phyloP scores from a whole-genome alignment of 2,113 vertebrate genomes.

The Salvelinus namaycush region DNA sequence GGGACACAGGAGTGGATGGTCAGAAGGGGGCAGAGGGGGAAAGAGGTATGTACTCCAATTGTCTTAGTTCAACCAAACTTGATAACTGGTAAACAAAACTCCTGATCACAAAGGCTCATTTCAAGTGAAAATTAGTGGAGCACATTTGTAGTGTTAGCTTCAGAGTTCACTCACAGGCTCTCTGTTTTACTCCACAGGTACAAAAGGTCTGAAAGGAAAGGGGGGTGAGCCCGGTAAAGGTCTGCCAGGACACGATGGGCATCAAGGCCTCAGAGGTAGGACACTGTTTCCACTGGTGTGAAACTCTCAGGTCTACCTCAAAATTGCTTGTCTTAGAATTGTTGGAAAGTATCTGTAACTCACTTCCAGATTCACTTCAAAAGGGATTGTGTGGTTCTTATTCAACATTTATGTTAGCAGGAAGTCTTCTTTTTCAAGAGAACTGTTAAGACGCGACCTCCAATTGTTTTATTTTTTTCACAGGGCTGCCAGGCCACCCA shows the following conservation, averaged over 20 bases:
- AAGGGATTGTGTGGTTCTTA: not conserved
- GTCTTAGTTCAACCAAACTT: not conserved
- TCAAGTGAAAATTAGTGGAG: too few relatives aligned
- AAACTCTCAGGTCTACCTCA: not conserved
- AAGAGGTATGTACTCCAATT: slow-evolving; percentile 48
- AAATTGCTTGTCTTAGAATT: not conserved
- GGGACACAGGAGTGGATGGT: slow-evolving; percentile 68
- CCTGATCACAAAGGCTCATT: too few relatives aligned
- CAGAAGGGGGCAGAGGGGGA: slow-evolving; percentile 63
- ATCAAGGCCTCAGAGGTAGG: slow-evolving; percentile 63
- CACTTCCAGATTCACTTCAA: not conserved
- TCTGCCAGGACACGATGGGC: slow-evolving; percentile 63
- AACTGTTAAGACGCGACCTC: not conserved
- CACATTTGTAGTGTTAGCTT: not conserved
- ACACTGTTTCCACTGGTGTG: not conserved
- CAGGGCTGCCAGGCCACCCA: slow-evolving; percentile 69
- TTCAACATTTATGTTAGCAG: not conserved
- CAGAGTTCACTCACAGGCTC: not conserved
- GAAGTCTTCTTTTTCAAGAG: not conserved
- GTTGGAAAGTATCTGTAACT: not conserved
- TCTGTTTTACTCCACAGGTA: slow-evolving; percentile 48
- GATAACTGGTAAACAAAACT: not conserved
- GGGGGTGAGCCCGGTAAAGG: slow-evolving; percentile 58
- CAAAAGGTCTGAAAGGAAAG: slow-evolving; percentile 67
- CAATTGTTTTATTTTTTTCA: not conserved